Base-by-base conservation (phyloP, 2,113 vertebrate genomes). In the Verasper variegatus region DNA sequence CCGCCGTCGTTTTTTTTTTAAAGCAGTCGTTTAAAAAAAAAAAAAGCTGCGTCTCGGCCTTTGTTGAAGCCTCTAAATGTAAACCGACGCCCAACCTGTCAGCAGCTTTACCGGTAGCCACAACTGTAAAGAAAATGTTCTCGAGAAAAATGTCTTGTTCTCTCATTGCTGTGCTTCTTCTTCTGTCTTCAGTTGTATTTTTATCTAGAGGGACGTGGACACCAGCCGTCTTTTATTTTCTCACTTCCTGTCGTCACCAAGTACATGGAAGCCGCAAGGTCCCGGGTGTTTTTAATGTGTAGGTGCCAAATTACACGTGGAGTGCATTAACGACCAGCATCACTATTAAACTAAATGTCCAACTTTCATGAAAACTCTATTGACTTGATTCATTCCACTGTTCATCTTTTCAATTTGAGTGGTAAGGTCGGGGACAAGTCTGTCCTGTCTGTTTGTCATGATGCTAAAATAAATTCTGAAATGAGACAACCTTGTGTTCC, bases 261-360 rank as follows among this genome's bases (percentile, higher is more conserved):
- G 59, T 80, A 70, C 49, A 62, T 66, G 59, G 21, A 80, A 78
- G 59, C 78, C 82, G 63, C 73, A 70, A 83, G 76, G 57, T 90
- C 74, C 74, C 77, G 80, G 76, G 56, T 89, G 83, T 20, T 15
- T 74, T 74, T 78, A 86, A 91, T 84, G 60, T 88, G 79, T 91
- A 87, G 84, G 83, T 92, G 89, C 92, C 91, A 94, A 92, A 93
- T 86, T 45, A 51, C 60, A 70, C 61, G 55, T 45, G 26, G 57
- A 69, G 77, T 88, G 75, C 64, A 63, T 73, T 81, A 68, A 66
- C 52, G 76, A 24, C 68, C 73, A 82, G 80, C 78, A 35, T 65
- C 52, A 58, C 70, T 78, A 76, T 87, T 24, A 35, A 67, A 73
- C 21, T 35, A 66, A 82, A 69, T 76, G 51, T 78, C 60, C 31